phyloP scores from a whole-genome alignment of 2,113 vertebrate species.

The Fregata magnificens region DNA sequence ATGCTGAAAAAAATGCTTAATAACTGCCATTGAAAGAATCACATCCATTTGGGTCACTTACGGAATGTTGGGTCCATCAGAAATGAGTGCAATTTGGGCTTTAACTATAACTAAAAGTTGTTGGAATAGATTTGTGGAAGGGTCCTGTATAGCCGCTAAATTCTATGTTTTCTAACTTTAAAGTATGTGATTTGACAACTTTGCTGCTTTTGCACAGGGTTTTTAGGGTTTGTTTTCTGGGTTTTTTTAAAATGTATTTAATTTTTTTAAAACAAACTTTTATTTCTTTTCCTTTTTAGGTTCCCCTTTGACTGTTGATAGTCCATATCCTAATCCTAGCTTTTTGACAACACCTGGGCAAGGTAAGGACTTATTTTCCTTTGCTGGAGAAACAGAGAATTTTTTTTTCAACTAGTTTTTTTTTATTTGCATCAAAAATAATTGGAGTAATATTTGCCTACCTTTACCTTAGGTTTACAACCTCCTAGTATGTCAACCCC shows the following conservation, averaged over 20 bases:
- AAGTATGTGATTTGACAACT: background rate
- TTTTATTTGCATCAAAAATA: background rate
- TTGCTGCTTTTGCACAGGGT: background rate
- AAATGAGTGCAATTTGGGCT: background rate
- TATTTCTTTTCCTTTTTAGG: conserved; percentile 59
- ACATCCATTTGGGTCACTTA: background rate
- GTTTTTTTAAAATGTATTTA: background rate
- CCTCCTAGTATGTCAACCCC: conserved; percentile 79
- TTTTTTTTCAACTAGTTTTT: background rate
- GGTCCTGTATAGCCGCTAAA: too few relatives aligned
- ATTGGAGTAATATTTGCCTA: background rate
- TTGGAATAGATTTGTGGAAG: background rate
- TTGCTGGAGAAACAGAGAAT: background rate
- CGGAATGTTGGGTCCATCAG: background rate
- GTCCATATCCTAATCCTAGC: conserved; percentile 66
- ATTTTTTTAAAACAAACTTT: background rate
- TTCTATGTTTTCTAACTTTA: background rate
- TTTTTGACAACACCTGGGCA: conserved; percentile 74
- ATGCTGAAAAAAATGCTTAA: background rate
- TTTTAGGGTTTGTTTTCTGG: background rate
- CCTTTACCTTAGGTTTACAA: conserved; percentile 72
- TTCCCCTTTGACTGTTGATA: conserved; percentile 67
- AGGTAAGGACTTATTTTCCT: conserved; percentile 65
- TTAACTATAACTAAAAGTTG: background rate
- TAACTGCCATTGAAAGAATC: background rate